Evolutionary conservation across 2,888 invertebrate species (phyloP).

Genomic region (Mythimna pallens): DNA sequence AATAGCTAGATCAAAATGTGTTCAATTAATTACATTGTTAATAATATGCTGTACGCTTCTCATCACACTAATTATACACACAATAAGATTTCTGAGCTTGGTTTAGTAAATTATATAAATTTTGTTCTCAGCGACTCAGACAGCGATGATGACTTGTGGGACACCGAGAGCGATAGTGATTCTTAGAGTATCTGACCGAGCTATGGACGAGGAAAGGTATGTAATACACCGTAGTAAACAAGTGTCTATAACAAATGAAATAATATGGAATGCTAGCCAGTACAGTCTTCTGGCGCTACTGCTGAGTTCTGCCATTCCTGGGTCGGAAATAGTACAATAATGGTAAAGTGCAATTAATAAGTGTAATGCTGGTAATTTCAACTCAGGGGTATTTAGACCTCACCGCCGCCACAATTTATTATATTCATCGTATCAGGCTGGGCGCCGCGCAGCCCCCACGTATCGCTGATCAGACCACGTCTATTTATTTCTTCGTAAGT

Average conservation of each 20-base stretch:
- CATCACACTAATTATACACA: not conserved
- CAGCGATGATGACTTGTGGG: slow-evolving; percentile 21
- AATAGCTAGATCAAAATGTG: not conserved
- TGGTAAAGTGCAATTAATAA: too few species aligned
- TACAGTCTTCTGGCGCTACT: too few species aligned
- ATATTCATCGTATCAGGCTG: too few species aligned
- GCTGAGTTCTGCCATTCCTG: too few species aligned
- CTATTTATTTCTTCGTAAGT: too few species aligned
- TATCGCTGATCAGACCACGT: too few species aligned
- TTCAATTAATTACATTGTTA: not conserved
- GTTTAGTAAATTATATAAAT: not conserved
- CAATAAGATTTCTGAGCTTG: not conserved
- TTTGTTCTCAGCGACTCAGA: slow-evolving; percentile 12
- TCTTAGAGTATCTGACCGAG: slow-evolving; percentile 21
- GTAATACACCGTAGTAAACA: not conserved
- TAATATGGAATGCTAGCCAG: too few species aligned
- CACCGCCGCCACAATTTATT: too few species aligned
- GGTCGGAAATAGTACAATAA: too few species aligned
- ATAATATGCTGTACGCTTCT: not conserved
- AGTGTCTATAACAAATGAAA: not conserved
- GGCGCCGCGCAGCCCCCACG: too few species aligned
- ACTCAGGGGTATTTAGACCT: too few species aligned
- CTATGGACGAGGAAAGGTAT: slow-evolving; percentile 2
- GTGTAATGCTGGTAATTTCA: too few species aligned
- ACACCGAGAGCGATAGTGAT: slow-evolving; percentile 24